Conservation (phyloP, 2,113 vertebrate species). For the Limanda limanda region DNA sequence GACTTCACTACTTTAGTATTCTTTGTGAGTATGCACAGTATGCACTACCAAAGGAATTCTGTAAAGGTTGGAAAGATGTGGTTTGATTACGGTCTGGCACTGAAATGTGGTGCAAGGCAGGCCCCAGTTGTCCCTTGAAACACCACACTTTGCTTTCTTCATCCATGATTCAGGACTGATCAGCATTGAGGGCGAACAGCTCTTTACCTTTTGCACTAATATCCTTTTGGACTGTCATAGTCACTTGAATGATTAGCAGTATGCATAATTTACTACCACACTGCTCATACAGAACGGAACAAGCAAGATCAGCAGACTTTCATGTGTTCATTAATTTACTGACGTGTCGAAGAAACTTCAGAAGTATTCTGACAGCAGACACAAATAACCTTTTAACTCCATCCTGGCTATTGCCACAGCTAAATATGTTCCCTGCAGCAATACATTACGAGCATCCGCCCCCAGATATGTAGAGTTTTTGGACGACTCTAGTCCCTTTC, state of each 20-base stretch:
- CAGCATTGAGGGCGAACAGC: neutral
- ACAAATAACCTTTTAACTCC: constrained; percentile 51
- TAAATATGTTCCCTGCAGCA: constrained; percentile 20
- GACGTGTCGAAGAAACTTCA: constrained; percentile 47
- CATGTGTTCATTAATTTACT: constrained; percentile 46
- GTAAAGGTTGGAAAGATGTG: too few species aligned
- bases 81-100: too few species aligned
- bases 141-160: neutral
- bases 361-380: constrained; percentile 42
- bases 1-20: too few species aligned
- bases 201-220: constrained; percentile 10
- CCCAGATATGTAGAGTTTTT: constrained; percentile 8
- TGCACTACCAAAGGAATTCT: too few species aligned
- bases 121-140: too few species aligned
- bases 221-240: constrained; percentile 17
- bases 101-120: too few species aligned
- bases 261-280: constrained; percentile 55
- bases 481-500: neutral
- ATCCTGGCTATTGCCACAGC: constrained; percentile 35
- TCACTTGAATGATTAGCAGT: constrained; percentile 38
- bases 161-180: neutral
- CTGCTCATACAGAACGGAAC: constrained; percentile 43
- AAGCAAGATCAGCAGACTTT: constrained; percentile 54
- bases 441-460: constrained; percentile 24
- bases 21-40: too few species aligned